phyloP scores from a whole-genome alignment of 2,113 vertebrate genomes.

The Corythornis vintsioides region DNA sequence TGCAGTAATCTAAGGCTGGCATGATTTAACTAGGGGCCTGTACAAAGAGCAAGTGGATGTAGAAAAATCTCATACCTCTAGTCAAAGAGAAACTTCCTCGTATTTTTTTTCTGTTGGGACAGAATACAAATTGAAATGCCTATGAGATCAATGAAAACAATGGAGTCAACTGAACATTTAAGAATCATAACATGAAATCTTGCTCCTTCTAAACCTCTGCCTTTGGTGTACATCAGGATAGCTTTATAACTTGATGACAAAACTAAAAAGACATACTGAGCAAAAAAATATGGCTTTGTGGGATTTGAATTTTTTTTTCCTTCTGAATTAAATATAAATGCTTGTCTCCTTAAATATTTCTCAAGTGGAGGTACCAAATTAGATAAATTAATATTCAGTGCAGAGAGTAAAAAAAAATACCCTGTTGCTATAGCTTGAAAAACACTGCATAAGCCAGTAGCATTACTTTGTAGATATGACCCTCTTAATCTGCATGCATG shows the following conservation, averaged over 20 bases:
- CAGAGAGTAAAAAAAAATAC: not conserved
- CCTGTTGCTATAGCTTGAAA: not conserved
- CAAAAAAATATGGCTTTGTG: not conserved
- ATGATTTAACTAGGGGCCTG: not conserved
- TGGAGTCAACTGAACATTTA: not conserved
- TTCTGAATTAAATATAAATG: not conserved
- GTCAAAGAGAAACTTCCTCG: constrained; percentile 2
- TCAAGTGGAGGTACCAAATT: not conserved
- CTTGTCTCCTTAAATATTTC: not conserved
- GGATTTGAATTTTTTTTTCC: not conserved
- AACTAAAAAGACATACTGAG: not conserved
- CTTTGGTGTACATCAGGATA: not conserved
- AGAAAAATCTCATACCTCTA: not conserved
- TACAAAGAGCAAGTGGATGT: not conserved
- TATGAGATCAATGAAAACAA: not conserved
- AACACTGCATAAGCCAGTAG: not conserved
- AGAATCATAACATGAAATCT: not conserved
- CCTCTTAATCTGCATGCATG: not conserved
- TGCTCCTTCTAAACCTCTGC: not conserved
- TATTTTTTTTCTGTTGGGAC: not conserved
- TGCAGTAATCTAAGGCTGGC: not conserved
- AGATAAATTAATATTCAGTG: not conserved
- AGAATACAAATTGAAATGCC: not conserved
- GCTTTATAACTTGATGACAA: not conserved
- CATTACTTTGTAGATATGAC: not conserved